Base-by-base conservation (phyloP, 2,797 vertebrate genomes). In the Leptodactylus fallax region DNA sequence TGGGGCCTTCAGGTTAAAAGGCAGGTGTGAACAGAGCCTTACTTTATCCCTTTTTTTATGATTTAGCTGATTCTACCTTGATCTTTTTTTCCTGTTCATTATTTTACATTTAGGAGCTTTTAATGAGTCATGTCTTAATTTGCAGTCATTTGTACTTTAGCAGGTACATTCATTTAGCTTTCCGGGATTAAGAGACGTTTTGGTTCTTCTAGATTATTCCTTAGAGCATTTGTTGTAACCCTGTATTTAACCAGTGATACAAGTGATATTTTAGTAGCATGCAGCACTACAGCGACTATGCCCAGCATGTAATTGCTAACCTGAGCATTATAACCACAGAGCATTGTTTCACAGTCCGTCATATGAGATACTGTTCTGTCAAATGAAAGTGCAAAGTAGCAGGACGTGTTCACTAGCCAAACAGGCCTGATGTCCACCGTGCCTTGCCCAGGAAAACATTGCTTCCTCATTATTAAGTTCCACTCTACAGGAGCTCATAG, bases 401-500 rank as follows among this genome's bases (percentile, higher is more conserved):
- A 45, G 69, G 67, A 81, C 58, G 56, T 74, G 36, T 85, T 81
- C 49, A 81, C 67, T 84, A 79, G 63, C 72, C 60, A 21, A 61
- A 60, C n/a, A 58, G 55, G 56, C 49, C 77, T 67, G 21, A 76
- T 49, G 77, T 81, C 53, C 58, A 45, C 56, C 45, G 45, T 47
- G 81, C 74, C 67, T 65, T 88, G 25, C n/a, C 65, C 49, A 36
- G 82, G 21, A 77, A 83, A 17, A 86, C 51, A 74, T 36, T 78
- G 79, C 23, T 60, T 79, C 3, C 80, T 89, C 85, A 86, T 87
- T 83, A 86, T 86, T 69, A 79, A 14, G 63, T 72, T 87, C 72
- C 81, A 69, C 72, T 86, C 80, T 83, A 81, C 55, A 77, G 85
- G 84, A 47, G 36, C 85, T 86, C 79, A 60, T 86, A 86, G 80